These are phyloP conservation scores for Pemphredon lugubris DNA, from an alignment of 2,888 invertebrate genomes.

Conservation along the genomic window DNA sequence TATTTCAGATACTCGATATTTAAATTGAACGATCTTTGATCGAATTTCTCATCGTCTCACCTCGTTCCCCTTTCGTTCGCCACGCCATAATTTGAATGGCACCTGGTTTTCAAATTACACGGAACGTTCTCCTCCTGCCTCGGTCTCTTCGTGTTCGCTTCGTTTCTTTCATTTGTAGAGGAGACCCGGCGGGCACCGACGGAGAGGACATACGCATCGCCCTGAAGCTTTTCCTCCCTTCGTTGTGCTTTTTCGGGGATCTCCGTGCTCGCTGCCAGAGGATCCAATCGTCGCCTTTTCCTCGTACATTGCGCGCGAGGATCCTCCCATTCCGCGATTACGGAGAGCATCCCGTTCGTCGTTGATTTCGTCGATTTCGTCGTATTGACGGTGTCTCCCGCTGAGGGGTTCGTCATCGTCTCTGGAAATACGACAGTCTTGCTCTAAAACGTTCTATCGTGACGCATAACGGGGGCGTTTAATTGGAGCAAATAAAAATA, in stretches of 20 bases:
- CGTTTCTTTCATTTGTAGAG: background rate
- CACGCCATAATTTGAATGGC: background rate
- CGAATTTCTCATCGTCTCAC: too few relatives aligned
- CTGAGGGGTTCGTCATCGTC: constrained; percentile 71
- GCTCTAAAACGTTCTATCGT: too few relatives aligned
- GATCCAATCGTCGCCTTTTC: constrained; percentile 69
- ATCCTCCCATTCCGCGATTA: constrained; percentile 6
- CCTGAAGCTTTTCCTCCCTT: constrained; percentile 51
- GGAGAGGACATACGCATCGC: constrained; percentile 9
- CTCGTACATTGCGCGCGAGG: constrained; percentile 49
- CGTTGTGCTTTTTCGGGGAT: constrained; percentile 65
- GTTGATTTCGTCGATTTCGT: constrained; percentile 61
- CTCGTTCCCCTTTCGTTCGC: too few relatives aligned
- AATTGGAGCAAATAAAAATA: too few relatives aligned
- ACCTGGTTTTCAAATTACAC: background rate
- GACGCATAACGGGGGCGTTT: too few relatives aligned
- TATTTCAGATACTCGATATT: too few relatives aligned
- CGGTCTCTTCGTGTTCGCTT: background rate
- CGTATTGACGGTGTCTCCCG: constrained; percentile 76
- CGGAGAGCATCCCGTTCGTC: constrained; percentile 52
- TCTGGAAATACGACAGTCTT: constrained; percentile 55
- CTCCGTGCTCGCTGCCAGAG: constrained; percentile 59
- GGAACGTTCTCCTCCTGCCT: too few relatives aligned
- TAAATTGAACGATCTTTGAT: too few relatives aligned
- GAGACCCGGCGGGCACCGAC: background rate